Base-by-base conservation (phyloP, 2,113 vertebrate species). In the Rissa tridactyla region DNA sequence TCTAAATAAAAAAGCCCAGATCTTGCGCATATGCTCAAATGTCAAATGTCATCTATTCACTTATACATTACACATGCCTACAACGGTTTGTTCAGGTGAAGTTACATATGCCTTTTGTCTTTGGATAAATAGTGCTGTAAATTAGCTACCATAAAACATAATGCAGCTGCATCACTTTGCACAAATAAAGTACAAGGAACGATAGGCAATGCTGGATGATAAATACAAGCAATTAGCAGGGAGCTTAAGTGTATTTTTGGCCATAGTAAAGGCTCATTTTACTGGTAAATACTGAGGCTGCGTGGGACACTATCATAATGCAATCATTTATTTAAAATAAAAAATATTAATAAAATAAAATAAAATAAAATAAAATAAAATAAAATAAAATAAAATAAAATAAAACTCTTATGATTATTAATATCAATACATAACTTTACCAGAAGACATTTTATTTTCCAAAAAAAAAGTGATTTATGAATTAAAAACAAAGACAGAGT, bases 301-400 rank as follows among this genome's bases (percentile, higher is more conserved):
- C 0, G 9, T 51, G n/a, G 52, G 38, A 62, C 0, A 0, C 5
- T 64, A 36, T 18, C 20, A 29, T 23, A 71, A 5, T 27, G 29
- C 15, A 87, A 87, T 40, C 9, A 46, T 69, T 72, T 68, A 34
- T 29, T 44, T 26, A 2, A 10, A 6, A 69, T 32, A 6, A 54
- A 66, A 44, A 15, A 2, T 52, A 23, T 44, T 21, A 2, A 71
- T 15, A 9, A 21, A 34, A 47, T 54, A 26, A 52, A 52, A 52
- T 52, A 26, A 52, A 52, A 40, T 40, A 40, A 40, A 38, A 38
- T 26, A 2, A 10, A 8, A 69, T 44, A 6, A 54, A 66, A 44
- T 15, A 9, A 25, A 34, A 47, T 52, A 26, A 52, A 52, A 52
- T 52, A 26, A 52, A 52, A 40, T 40, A 44, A 44, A 42, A 15